Conservation (phyloP, 1,140 invertebrate genomes). For the Drosophila pachea region DNA sequence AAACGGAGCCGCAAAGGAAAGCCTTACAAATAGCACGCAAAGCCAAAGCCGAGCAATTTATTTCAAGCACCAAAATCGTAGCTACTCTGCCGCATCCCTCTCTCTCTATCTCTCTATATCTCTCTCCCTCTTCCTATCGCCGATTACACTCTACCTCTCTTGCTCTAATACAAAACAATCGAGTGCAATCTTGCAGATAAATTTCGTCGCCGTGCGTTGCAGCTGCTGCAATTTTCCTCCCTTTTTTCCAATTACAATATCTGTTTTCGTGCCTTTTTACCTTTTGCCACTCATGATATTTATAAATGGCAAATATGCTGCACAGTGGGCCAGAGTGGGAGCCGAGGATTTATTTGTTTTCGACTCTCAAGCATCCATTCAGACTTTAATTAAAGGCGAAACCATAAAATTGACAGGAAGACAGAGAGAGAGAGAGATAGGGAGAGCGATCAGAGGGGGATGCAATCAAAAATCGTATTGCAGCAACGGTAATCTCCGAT, state of each 20-base stretch:
- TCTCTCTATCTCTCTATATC: no score
- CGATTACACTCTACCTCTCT: slow-evolving; percentile 36
- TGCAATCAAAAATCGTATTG: no score
- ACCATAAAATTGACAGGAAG: background rate
- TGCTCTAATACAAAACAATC: slow-evolving; percentile 70
- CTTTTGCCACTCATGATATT: slow-evolving; percentile 64
- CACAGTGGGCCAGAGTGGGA: slow-evolving; percentile 39
- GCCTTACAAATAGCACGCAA: slow-evolving; percentile 63
- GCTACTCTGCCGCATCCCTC: slow-evolving; percentile 19
- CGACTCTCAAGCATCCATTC: background rate
- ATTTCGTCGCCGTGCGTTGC: slow-evolving; percentile 35
- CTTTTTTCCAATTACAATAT: slow-evolving; percentile 72
- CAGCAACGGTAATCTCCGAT: background rate
- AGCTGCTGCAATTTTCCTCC: slow-evolving; percentile 62
- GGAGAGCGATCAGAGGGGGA: no score
- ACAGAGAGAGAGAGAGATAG: no score
- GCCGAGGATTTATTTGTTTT: background rate
- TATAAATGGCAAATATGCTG: slow-evolving; percentile 67
- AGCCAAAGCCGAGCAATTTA: slow-evolving; percentile 71
- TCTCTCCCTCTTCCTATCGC: no score
- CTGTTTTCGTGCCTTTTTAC: slow-evolving; percentile 71
- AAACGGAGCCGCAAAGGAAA: slow-evolving; percentile 54
- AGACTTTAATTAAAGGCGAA: background rate
- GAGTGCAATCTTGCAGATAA: slow-evolving; percentile 73
- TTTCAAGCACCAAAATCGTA: slow-evolving; percentile 69